These are phyloP conservation scores for Rhinopomastus cyanomelas DNA, from an alignment of 2,113 vertebrate genomes.

Conservation along the genomic window DNA sequence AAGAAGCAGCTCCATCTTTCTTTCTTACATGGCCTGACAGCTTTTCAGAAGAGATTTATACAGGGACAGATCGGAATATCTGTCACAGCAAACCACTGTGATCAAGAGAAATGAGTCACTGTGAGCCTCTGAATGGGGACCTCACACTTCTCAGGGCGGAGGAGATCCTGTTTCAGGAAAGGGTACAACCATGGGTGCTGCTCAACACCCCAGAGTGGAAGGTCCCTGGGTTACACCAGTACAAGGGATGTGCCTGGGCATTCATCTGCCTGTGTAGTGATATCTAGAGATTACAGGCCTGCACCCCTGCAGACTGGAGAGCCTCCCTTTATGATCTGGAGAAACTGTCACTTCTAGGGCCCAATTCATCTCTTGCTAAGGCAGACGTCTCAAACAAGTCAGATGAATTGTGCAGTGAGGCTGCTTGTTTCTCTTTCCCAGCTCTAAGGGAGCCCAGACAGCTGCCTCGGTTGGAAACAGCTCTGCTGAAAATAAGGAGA, in stretches of 20 bases:
- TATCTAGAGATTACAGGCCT: not conserved
- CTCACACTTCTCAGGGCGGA: not conserved
- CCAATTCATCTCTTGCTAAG: slow-evolving; percentile 13
- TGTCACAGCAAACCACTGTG: slow-evolving; percentile 21
- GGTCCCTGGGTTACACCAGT: not conserved
- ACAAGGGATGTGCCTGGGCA: not conserved
- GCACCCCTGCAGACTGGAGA: not conserved
- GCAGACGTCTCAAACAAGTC: not conserved
- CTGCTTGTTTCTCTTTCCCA: slow-evolving; percentile 24
- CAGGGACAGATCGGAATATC: slow-evolving; percentile 33
- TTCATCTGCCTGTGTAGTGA: not conserved
- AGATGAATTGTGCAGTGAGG: slow-evolving; percentile 21
- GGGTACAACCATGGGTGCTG: not conserved
- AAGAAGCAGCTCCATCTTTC: slow-evolving; percentile 57
- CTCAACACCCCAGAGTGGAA: fast-evolving
- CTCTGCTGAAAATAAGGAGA: not conserved
- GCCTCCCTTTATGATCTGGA: not conserved
- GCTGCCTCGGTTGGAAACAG: not conserved
- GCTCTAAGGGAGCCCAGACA: not conserved
- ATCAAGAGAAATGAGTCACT: slow-evolving; percentile 7
- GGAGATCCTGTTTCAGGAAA: not conserved
- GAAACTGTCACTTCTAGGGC: slow-evolving; percentile 8
- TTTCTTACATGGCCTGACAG: slow-evolving; percentile 55
- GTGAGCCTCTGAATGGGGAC: not conserved
- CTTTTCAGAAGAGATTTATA: slow-evolving; percentile 68